These are phyloP conservation scores for Lithophane ornitopus DNA, from an alignment of 2,888 invertebrate species.

Conservation along the genomic window DNA sequence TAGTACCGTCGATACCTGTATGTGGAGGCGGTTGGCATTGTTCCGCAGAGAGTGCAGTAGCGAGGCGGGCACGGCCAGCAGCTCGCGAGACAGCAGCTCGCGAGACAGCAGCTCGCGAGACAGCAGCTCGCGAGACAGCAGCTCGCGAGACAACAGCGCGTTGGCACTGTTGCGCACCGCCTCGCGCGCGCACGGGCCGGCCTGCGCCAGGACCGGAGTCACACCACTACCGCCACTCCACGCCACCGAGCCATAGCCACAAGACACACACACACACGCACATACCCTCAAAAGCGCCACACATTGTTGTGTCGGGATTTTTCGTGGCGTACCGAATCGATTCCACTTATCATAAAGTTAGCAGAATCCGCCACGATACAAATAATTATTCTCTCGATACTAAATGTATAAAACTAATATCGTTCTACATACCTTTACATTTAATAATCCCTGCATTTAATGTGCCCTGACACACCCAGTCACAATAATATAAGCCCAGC, in stretches of 20 bases:
- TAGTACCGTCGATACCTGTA: conserved; percentile 76
- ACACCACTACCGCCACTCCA: conserved; percentile 30
- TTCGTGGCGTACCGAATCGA: background rate
- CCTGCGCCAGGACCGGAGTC: conserved; percentile 67
- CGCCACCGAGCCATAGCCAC: conserved; percentile 10
- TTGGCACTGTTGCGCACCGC: conserved; percentile 95
- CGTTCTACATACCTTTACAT: background rate
- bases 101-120: no score
- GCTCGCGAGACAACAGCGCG: conserved; percentile 81
- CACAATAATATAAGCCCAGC: conserved; percentile 7
- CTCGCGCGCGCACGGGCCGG: conserved; percentile 82
- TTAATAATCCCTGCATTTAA: background rate
- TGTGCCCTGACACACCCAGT: background rate
- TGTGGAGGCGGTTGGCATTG: conserved; percentile 80
- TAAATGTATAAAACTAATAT: background rate
- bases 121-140: no score
- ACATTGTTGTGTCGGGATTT: conserved; percentile 6
- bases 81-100: conserved; percentile 92
- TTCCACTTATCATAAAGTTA: background rate
- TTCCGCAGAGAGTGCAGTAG: conserved; percentile 83
- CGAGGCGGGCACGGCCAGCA: conserved; percentile 90
- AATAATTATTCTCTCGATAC: background rate
- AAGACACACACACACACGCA: background rate
- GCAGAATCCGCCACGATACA: background rate
- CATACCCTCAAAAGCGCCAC: background rate